Percentiles rank a stretch among this genome's conserved stretches.
Conservation (phyloP, 2,888 invertebrate genomes). For the Catocala sponsa region DNA sequence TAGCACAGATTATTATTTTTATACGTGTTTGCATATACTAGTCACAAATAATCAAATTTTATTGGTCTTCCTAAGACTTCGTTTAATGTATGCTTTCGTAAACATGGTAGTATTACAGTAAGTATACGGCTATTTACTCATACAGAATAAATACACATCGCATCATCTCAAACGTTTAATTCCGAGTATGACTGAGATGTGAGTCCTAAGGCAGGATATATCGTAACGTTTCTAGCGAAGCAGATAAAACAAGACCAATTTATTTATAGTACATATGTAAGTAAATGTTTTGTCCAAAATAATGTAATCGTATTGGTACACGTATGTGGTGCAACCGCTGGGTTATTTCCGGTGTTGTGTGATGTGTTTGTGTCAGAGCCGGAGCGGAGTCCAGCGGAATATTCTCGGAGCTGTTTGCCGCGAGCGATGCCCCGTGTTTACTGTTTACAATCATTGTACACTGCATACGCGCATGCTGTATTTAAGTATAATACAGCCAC, state of each 20-base stretch:
- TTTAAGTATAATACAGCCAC: conserved; percentile 34
- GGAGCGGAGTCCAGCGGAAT: conserved; percentile 78
- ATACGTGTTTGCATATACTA: neutral
- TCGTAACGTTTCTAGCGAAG: conserved; percentile 33
- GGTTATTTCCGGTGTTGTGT: conserved; percentile 73
- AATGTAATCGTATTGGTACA: conserved; percentile 35
- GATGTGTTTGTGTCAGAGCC: conserved; percentile 59
- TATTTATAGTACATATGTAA: conserved; percentile 10
- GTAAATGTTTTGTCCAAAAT: conserved; percentile 46
- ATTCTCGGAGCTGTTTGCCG: conserved; percentile 72
- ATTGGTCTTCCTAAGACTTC: neutral
- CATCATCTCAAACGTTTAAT: conserved; percentile 31
- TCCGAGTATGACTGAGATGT: conserved; percentile 15
- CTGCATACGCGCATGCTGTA: conserved; percentile 39
- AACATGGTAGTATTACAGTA: neutral
- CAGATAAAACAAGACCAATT: conserved; percentile 29
- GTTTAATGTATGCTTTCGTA: neutral
- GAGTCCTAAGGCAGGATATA: conserved; percentile 32
- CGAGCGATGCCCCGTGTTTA: conserved; percentile 76
- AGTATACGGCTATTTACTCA: neutral
- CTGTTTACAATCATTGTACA: conserved; percentile 61
- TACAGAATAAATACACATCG: conserved; percentile 11
- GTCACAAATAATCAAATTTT: neutral
- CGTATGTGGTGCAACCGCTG: conserved; percentile 59
- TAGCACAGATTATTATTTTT: neutral